These are phyloP conservation scores for Cosmorhoe ocellata DNA, from an alignment of 2,888 invertebrate genomes.

Conservation along the genomic window DNA sequence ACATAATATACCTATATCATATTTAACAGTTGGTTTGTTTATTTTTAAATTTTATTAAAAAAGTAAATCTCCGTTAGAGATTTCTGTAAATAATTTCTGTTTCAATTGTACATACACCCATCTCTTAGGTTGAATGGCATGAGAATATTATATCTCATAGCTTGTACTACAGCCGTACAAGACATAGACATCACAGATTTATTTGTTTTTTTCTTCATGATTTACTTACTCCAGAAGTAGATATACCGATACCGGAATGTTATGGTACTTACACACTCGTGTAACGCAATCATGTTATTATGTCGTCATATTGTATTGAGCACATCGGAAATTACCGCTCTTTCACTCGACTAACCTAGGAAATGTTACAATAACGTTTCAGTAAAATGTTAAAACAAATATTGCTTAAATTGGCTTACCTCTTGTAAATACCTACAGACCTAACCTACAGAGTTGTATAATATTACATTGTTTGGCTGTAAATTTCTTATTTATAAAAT, in stretches of 20 bases:
- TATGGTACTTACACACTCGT: not conserved
- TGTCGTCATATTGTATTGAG: not conserved
- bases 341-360: slow-evolving; percentile 1
- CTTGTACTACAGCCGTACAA: too few species aligned
- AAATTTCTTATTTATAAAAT: slow-evolving; percentile 23
- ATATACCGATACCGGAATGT: too few species aligned
- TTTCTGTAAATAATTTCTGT: too few species aligned
- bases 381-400: too few species aligned
- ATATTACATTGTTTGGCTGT: slow-evolving; percentile 23
- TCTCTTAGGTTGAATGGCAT: too few species aligned
- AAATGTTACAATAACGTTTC: too few species aligned
- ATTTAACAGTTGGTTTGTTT: slow-evolving; percentile 38
- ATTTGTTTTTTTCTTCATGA: too few species aligned
- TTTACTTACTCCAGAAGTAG: too few species aligned
- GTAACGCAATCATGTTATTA: not conserved
- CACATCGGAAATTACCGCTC: not conserved
- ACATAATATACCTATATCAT: slow-evolving; percentile 41
- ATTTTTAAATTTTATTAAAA: slow-evolving; percentile 50
- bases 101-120: too few species aligned
- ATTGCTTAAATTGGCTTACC: slow-evolving; percentile 20
- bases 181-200: too few species aligned
- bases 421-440: slow-evolving; percentile 17
- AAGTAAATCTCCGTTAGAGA: too few species aligned
- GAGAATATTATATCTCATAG: too few species aligned
- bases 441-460: slow-evolving; percentile 13